These are phyloP conservation scores for Lemur catta DNA, from an alignment of 2,797 vertebrate genomes.

Conservation along the genomic window DNA sequence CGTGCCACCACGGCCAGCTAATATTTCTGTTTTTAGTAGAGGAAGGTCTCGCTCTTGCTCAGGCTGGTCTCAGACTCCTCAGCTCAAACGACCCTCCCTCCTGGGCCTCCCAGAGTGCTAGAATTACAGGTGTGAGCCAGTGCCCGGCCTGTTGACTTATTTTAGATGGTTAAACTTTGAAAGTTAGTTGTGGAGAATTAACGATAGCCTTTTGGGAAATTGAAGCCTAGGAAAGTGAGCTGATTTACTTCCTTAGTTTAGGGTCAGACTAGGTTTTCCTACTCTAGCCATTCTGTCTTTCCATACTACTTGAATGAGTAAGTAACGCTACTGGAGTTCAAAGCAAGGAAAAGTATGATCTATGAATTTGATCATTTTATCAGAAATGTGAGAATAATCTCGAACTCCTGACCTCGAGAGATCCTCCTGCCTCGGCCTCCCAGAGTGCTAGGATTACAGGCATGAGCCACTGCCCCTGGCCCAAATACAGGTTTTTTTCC, in stretches of 20 bases:
- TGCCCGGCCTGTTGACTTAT: background rate
- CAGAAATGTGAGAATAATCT: background rate
- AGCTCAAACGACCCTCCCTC: too few relatives aligned
- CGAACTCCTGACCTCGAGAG: too few relatives aligned
- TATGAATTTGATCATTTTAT: background rate
- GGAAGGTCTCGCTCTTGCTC: too few relatives aligned
- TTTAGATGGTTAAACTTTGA: slow-evolving; percentile 29
- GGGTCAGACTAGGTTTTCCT: background rate
- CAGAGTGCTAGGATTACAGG: too few relatives aligned
- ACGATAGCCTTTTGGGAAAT: background rate
- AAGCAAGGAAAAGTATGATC: background rate
- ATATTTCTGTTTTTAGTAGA: too few relatives aligned
- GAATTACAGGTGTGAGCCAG: too few relatives aligned
- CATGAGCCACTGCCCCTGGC: too few relatives aligned
- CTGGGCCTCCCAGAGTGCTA: too few relatives aligned
- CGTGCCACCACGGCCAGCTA: too few relatives aligned
- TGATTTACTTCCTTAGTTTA: background rate
- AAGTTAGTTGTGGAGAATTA: background rate
- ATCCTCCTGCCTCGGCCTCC: too few relatives aligned
- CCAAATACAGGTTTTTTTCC: background rate
- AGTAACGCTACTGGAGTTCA: background rate
- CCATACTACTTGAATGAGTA: background rate
- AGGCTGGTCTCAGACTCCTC: too few relatives aligned
- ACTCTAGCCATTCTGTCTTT: background rate
- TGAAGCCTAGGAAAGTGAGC: background rate